Conservation (phyloP, 2,797 vertebrate genomes). For the Premnoplex brunnescens region DNA sequence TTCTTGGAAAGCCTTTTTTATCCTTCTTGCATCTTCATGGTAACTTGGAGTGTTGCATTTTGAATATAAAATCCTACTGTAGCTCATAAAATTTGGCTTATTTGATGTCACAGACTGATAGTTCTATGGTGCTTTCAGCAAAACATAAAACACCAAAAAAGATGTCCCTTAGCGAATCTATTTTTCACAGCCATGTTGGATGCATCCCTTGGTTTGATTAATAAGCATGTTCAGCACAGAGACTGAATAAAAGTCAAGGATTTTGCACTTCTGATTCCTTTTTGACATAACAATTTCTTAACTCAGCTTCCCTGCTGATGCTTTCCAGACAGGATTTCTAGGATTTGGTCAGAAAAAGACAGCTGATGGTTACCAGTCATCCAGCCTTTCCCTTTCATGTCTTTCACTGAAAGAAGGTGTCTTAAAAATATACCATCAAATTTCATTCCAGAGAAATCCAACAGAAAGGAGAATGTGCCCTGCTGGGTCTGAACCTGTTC, state of each 20-base stretch:
- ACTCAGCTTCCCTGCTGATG: background rate
- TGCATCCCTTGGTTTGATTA: conserved; percentile 31
- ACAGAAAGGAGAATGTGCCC: background rate
- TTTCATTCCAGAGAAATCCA: background rate
- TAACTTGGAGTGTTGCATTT: background rate
- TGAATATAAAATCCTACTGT: background rate
- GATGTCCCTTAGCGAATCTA: background rate
- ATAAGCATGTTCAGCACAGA: background rate
- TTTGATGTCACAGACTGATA: conserved; percentile 29
- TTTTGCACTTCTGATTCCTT: conserved; percentile 25
- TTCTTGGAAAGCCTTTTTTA: conserved; percentile 10
- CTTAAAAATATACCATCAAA: background rate
- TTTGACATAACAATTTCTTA: conserved; percentile 11
- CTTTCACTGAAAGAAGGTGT: background rate
- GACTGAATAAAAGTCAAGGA: conserved; percentile 24
- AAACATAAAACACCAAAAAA: conserved; percentile 17
- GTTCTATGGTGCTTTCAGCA: conserved; percentile 30
- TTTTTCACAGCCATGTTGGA: conserved; percentile 28
- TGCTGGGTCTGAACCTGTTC: background rate
- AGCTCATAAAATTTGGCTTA: conserved; percentile 13
- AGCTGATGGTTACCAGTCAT: background rate
- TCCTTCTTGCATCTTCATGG: background rate
- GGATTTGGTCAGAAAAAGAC: background rate
- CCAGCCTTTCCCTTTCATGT: background rate
- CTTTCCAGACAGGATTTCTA: conserved; percentile 29